Base-by-base conservation (phyloP, 2,888 invertebrate species). In the Heliconius ethilla region DNA sequence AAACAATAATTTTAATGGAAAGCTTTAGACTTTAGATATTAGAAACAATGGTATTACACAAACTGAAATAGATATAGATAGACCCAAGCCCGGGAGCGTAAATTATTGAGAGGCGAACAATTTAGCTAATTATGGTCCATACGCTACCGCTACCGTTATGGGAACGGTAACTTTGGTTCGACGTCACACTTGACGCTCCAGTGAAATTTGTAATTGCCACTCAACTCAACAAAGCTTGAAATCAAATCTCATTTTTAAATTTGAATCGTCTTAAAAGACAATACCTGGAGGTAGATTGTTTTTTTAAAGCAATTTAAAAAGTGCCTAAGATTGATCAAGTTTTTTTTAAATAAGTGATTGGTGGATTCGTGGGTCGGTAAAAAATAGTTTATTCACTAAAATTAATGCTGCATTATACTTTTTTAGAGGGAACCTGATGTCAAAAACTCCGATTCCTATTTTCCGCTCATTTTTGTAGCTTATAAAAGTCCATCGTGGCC, bases 81-180 rank as follows among this genome's bases (percentile, higher is more conserved):
- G 40, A 63, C n/a, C 67, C 73, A 79, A 73, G 70, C 29, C 76
- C 79, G 75, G 80, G 69, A 80, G 80, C 81, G 79, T 81, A 82
- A 83, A 80, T 82, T 81, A 81, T 82, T 82, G 81, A 79, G 78
- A 79, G 75, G 79, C 80, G 75, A 82, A 81, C 79, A 79, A 82
- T 78, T 78, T 78, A 70, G 77, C 79, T 79, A 74, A 76, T 79
- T 79, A 79, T 79, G 78, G 76, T 74, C 62, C 78, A 78, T 75
- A 72, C 75, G 70, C 80, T 75, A 79, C 80, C 74, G 79, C 65
- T 37, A 81, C 80, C 80, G 81, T 80, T 80, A 86, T 85, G 81
- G 83, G 81, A 82, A 83, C 81, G 77, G 81, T 83, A 86, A 85
- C 85, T 89, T 84, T 62, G 87, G 86, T 74, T 63, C 77, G 65